phyloP scores from a whole-genome alignment of 2,113 vertebrate species.

The Fulica atra region DNA sequence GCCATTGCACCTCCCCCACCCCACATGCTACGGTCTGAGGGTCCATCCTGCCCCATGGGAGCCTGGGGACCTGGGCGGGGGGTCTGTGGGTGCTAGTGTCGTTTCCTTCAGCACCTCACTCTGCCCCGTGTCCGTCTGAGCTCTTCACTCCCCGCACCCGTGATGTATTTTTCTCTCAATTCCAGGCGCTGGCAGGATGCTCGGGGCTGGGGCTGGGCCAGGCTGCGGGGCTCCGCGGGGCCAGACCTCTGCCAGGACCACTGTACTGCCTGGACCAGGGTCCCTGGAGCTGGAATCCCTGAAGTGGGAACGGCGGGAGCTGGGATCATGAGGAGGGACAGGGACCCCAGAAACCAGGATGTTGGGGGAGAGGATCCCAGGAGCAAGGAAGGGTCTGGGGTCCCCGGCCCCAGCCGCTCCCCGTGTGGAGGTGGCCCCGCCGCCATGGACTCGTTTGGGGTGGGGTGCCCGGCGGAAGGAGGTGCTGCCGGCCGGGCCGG shows the following conservation, averaged over 20 bases:
- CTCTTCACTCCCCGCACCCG: too few relatives aligned
- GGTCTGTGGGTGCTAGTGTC: too few relatives aligned
- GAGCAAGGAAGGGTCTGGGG: not conserved
- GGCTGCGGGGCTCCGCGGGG: fast-evolving
- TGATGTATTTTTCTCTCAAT: not conserved
- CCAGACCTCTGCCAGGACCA: not conserved
- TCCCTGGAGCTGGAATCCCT: not conserved
- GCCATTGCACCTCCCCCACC: fast-evolving
- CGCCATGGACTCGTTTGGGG: fast-evolving
- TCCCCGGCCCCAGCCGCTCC: fast-evolving
- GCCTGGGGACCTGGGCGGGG: too few relatives aligned
- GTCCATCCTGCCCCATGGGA: not conserved
- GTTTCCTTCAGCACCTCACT: not conserved
- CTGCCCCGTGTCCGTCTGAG: not conserved
- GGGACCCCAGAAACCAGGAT: not conserved
- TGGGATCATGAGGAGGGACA: fast-evolving
- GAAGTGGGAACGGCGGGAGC: too few relatives aligned
- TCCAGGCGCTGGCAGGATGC: not conserved
- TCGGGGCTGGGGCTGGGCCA: not conserved
- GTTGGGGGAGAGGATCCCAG: not conserved
- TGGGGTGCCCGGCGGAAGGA: fast-evolving
- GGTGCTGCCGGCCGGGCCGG: too few relatives aligned
- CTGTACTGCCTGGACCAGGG: not conserved
- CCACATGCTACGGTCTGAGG: not conserved
- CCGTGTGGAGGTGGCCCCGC: fast-evolving